Conservation (phyloP, 2,888 invertebrate species). For the Sepiola atlantica region DNA sequence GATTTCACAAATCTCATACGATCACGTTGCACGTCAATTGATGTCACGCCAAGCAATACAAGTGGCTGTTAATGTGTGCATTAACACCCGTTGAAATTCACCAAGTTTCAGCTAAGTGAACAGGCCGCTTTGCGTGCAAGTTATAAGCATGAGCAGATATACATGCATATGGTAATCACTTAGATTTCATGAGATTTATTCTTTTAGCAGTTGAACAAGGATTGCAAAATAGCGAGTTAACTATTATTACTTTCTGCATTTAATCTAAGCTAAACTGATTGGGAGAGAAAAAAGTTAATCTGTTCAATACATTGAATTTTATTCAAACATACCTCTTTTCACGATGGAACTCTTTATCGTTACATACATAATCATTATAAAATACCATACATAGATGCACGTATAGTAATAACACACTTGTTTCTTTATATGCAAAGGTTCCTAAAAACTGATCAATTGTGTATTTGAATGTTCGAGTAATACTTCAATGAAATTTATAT, state of each 20-base stretch:
- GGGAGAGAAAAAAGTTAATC: not conserved
- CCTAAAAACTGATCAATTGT: too few relatives aligned
- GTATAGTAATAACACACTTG: too few relatives aligned
- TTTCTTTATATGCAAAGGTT: too few relatives aligned
- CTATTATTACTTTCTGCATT: not conserved
- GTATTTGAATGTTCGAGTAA: too few relatives aligned
- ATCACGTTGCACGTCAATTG: slow-evolving; percentile 4
- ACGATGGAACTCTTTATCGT: too few relatives aligned
- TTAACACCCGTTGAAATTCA: not conserved
- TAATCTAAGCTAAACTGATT: not conserved
- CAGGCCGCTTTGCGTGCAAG: not conserved
- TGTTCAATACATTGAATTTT: not conserved
- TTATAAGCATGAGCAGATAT: not conserved
- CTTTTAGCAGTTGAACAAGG: not conserved
- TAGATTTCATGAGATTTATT: not conserved
- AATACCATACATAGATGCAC: too few relatives aligned
- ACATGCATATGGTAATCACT: not conserved
- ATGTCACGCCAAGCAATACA: not conserved
- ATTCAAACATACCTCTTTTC: not conserved
- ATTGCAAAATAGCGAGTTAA: not conserved
- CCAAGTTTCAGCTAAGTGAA: not conserved
- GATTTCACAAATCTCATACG: not conserved
- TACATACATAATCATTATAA: too few relatives aligned
- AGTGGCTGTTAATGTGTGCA: not conserved
- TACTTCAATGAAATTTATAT: too few relatives aligned